phyloP scores from a whole-genome alignment of 2,888 invertebrate species.

The Protodeltote pygarga region DNA sequence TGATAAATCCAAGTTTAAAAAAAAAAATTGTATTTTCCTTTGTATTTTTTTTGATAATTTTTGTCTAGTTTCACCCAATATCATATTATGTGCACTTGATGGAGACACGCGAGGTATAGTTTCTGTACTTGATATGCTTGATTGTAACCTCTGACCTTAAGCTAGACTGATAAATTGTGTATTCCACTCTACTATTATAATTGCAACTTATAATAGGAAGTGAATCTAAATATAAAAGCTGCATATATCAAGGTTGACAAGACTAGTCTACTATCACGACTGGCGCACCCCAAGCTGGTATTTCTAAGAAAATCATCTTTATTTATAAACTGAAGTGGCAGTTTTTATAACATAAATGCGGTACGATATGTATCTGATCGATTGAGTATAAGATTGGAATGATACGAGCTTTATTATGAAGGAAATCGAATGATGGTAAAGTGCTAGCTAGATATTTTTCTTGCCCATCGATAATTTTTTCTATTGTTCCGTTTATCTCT shows the following conservation, averaged over 20 bases:
- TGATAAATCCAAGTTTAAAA: no score
- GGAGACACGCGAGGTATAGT: no score
- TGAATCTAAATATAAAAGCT: slow-evolving; percentile 39
- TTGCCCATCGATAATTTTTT: no score
- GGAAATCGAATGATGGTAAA: not conserved
- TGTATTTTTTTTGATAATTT: no score
- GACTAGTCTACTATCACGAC: slow-evolving; percentile 31
- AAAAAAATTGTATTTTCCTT: no score
- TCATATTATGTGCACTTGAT: no score
- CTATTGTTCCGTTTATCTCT: no score
- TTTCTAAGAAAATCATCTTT: slow-evolving; percentile 53
- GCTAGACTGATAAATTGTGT: not conserved
- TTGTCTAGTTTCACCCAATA: no score
- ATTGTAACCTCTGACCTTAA: not conserved
- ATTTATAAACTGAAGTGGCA: slow-evolving; percentile 34
- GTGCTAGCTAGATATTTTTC: slow-evolving; percentile 5
- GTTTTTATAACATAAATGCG: slow-evolving; percentile 33
- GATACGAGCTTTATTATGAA: slow-evolving; percentile 3
- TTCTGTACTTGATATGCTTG: no score
- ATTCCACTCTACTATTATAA: slow-evolving; percentile 8
- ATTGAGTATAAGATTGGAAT: no score
- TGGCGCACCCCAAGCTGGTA: slow-evolving; percentile 39
- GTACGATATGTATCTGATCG: slow-evolving; percentile 9
- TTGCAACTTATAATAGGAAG: slow-evolving; percentile 43
- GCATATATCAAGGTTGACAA: slow-evolving; percentile 38